A percentile compares a stretch with the other conserved stretches of the same genome.
phyloP scores from a whole-genome alignment of 1,140 invertebrate species.

The Lasioglossum albipes region DNA sequence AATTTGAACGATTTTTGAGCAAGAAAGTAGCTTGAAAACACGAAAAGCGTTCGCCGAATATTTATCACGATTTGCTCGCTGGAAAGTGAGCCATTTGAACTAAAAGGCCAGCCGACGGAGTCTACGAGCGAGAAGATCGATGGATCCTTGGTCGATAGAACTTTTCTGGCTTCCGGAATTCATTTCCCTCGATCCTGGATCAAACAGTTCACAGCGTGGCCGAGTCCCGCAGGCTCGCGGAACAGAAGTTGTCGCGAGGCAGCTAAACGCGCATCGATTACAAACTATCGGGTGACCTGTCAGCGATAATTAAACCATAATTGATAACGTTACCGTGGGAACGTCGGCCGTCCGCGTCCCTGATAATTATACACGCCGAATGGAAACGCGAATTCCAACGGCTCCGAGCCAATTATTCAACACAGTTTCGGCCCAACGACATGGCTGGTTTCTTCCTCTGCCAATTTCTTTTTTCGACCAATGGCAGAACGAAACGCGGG shows the following conservation, averaged over 20 bases:
- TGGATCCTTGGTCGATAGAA: not conserved
- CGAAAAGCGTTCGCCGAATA: too few relatives aligned
- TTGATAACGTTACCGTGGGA: conserved; percentile 28
- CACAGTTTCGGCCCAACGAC: not conserved
- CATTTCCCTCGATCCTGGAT: not conserved
- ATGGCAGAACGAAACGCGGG: too few relatives aligned
- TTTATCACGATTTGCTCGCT: too few relatives aligned
- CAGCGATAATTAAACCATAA: conserved; percentile 25
- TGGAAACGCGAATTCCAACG: not conserved
- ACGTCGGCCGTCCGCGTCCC: not conserved
- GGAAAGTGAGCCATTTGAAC: too few relatives aligned
- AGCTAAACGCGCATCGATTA: not conserved
- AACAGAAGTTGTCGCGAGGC: not conserved
- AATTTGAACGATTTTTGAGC: too few relatives aligned
- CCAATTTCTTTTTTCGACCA: too few relatives aligned
- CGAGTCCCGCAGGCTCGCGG: not conserved
- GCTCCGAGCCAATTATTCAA: not conserved
- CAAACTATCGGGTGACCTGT: not conserved
- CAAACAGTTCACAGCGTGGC: not conserved
- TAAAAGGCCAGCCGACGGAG: too few relatives aligned
- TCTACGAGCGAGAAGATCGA: not conserved
- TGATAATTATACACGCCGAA: not conserved
- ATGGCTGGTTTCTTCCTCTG: too few relatives aligned
- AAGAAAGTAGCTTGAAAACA: too few relatives aligned
- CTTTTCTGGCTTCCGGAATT: not conserved